phyloP scores from a whole-genome alignment of 2,113 vertebrate species.

The Condylura cristata region DNA sequence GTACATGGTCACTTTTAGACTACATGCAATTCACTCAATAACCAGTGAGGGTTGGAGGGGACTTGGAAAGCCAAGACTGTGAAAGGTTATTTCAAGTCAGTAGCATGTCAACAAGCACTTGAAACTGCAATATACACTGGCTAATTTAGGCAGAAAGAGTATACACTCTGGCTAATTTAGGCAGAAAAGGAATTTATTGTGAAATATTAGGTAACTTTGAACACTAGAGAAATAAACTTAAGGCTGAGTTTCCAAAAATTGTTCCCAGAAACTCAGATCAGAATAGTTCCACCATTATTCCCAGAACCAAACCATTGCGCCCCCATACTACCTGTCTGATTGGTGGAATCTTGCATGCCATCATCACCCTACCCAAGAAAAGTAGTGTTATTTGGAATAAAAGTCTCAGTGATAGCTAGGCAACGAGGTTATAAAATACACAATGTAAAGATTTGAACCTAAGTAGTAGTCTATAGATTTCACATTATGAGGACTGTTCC shows the following conservation, averaged over 20 bases:
- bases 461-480: too few relatives aligned
- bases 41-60: not conserved
- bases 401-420: too few relatives aligned
- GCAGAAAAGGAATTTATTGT: not conserved
- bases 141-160: not conserved
- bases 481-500: too few relatives aligned
- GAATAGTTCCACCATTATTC: not conserved
- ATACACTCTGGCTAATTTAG: not conserved
- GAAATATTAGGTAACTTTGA: not conserved
- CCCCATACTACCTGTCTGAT: not conserved
- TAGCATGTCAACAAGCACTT: not conserved
- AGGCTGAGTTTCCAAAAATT: not conserved
- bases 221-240: not conserved
- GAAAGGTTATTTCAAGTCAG: not conserved
- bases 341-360: not conserved
- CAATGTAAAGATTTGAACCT: too few relatives aligned
- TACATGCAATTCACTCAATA: not conserved
- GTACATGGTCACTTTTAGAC: not conserved
- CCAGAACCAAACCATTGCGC: not conserved
- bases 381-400: too few relatives aligned
- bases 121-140: not conserved
- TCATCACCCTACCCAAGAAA: not conserved
- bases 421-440: too few relatives aligned
- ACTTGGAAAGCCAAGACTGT: not conserved
- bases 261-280: not conserved